Evolutionary conservation across 2,113 vertebrate genomes (phyloP).

Genomic region (Heterotilapia buettikoferi): DNA sequence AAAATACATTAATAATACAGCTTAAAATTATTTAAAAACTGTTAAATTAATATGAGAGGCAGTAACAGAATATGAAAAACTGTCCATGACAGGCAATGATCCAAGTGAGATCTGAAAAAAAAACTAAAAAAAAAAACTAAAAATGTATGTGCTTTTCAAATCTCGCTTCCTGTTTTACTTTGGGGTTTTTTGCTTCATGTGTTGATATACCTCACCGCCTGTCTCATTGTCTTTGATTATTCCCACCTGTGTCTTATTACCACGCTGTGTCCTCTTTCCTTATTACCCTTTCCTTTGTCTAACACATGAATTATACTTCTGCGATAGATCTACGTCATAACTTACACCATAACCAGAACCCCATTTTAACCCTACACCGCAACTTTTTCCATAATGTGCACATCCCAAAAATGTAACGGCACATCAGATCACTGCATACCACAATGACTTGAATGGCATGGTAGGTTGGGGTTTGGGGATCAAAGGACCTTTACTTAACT

Average conservation of each 20-base stretch:
- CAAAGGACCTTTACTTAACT: background rate
- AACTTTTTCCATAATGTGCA: background rate
- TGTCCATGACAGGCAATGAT: background rate
- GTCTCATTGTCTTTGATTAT: background rate
- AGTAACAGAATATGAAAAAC: background rate
- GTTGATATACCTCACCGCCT: background rate
- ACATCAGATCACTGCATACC: background rate
- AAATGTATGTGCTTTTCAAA: background rate
- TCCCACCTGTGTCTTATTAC: background rate
- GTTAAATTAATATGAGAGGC: background rate
- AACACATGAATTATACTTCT: background rate
- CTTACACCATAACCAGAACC: background rate
- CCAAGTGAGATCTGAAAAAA: background rate
- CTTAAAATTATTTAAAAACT: background rate
- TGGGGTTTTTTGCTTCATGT: background rate
- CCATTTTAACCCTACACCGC: background rate
- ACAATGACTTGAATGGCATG: background rate
- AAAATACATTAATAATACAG: background rate
- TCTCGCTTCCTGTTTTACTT: background rate
- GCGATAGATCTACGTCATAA: background rate
- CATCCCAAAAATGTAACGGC: background rate
- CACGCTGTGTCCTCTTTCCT: background rate
- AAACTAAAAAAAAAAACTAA: rapidly evolving
- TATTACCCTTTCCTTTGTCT: background rate
- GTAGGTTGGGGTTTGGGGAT: background rate